These are phyloP conservation scores for Porites evermanni DNA, from an alignment of 92 coral and sea anemone species.

Conservation along the genomic window DNA sequence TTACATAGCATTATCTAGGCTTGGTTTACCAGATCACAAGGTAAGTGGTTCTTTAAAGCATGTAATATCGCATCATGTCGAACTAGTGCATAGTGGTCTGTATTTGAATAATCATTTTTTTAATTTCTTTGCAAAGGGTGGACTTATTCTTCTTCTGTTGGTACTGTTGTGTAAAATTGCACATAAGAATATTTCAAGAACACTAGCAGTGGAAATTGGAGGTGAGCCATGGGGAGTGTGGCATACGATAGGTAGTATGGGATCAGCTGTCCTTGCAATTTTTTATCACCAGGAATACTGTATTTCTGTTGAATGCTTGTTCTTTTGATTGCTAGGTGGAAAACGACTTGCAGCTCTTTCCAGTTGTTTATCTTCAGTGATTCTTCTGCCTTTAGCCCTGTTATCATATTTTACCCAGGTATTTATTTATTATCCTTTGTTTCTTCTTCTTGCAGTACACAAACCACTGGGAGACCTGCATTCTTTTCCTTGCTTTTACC, in stretches of 20 bases:
- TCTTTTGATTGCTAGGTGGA: slow-evolving; percentile 65
- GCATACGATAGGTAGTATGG: neutral
- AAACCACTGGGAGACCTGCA: neutral
- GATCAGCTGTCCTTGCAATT: neutral
- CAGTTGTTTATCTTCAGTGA: slow-evolving; percentile 72
- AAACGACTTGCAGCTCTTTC: slow-evolving; percentile 94
- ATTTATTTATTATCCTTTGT: neutral
- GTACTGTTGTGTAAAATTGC: slow-evolving; percentile 88
- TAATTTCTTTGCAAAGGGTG: slow-evolving; percentile 70
- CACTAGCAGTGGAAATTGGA: slow-evolving; percentile 97
- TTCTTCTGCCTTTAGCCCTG: slow-evolving; percentile 80
- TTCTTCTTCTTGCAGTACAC: neutral
- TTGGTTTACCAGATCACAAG: slow-evolving; percentile 99
- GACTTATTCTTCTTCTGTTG: slow-evolving; percentile 80
- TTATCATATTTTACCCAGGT: slow-evolving; percentile 87
- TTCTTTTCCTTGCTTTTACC: too few relatives aligned
- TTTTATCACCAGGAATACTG: neutral
- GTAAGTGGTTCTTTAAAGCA: slow-evolving; percentile 37
- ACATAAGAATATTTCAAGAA: slow-evolving; percentile 93
- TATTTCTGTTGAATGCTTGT: neutral
- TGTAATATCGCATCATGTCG: neutral
- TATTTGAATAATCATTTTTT: neutral
- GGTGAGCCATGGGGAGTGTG: slow-evolving; percentile 50
- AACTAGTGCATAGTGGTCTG: neutral
- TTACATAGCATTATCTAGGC: slow-evolving; percentile 80